Conservation (phyloP, 2,888 invertebrate genomes). For the Andrena chrysosceles region DNA sequence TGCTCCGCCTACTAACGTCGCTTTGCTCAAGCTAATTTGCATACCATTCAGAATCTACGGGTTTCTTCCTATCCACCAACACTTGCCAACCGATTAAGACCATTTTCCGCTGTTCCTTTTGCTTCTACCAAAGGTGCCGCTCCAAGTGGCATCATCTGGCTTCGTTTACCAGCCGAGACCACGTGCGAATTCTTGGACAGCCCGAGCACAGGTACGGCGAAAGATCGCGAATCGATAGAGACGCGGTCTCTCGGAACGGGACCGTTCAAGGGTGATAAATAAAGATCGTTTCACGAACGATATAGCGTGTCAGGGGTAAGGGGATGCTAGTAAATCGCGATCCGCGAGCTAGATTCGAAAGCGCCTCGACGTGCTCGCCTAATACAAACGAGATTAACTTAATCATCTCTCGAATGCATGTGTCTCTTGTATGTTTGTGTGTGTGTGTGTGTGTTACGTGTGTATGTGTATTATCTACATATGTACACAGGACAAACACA, state of each 20-base stretch:
- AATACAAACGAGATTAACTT: conserved; percentile 71
- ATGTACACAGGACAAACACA: conserved; percentile 81
- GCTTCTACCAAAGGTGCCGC: too few relatives aligned
- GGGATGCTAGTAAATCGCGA: conserved; percentile 33
- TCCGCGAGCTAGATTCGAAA: conserved; percentile 28
- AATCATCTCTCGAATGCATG: conserved; percentile 72
- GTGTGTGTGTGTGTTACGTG: conserved; percentile 40
- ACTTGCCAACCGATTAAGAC: conserved; percentile 26
- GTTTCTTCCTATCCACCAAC: conserved; percentile 12
- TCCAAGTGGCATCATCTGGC: too few relatives aligned
- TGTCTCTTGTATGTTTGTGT: background rate
- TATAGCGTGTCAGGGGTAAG: background rate
- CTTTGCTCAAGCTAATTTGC: conserved; percentile 49
- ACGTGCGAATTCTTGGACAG: background rate
- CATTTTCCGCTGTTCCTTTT: conserved; percentile 2
- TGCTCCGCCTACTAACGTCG: conserved; percentile 53
- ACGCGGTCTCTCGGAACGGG: background rate
- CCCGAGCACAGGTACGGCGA: conserved; percentile 1
- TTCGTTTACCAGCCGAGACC: too few relatives aligned
- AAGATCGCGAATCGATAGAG: conserved; percentile 6
- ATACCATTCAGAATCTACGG: conserved; percentile 44
- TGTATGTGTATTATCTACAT: conserved; percentile 81
- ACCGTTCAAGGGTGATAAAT: conserved; percentile 16
- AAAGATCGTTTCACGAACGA: conserved; percentile 26
- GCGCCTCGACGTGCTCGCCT: conserved; percentile 43